Evolutionary conservation across 2,888 invertebrate species (phyloP).

Genomic region (Patella depressa): DNA sequence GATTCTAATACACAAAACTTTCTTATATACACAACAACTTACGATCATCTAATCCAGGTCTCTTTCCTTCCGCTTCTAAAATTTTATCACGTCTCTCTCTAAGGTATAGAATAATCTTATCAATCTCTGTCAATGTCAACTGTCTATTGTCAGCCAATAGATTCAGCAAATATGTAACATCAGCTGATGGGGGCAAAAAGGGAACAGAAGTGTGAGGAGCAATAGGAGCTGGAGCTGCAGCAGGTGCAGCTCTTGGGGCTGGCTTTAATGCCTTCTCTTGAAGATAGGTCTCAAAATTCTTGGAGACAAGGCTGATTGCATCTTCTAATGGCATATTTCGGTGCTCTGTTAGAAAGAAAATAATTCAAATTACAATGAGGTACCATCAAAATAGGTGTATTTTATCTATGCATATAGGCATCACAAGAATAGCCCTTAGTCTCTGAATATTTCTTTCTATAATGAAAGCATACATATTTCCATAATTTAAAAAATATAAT

Average conservation of each 20-base stretch:
- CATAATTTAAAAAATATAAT: too few relatives aligned
- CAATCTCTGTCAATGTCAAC: conserved; percentile 57
- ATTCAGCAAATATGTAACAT: conserved; percentile 76
- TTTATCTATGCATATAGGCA: too few relatives aligned
- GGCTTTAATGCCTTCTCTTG: conserved; percentile 57
- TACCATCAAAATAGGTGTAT: too few relatives aligned
- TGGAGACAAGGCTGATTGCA: conserved; percentile 82
- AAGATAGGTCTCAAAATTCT: conserved; percentile 71
- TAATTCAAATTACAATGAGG: too few relatives aligned
- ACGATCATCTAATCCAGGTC: conserved; percentile 32
- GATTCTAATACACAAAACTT: background rate
- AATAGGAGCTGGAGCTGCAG: conserved; percentile 32
- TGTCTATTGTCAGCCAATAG: conserved; percentile 84
- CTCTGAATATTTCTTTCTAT: too few relatives aligned
- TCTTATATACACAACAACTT: conserved; percentile 22
- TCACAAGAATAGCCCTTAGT: too few relatives aligned
- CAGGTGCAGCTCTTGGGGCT: conserved; percentile 34
- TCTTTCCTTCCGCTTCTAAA: conserved; percentile 15
- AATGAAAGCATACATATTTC: too few relatives aligned
- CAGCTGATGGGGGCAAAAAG: conserved; percentile 50
- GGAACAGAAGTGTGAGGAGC: conserved; percentile 28
- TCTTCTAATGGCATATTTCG: conserved; percentile 96
- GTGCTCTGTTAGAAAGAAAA: conserved; percentile 79
- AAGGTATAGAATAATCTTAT: conserved; percentile 74
- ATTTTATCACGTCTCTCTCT: conserved; percentile 78